Base-by-base conservation (phyloP, 2,888 invertebrate species). In the Chymomyza fuscimana region DNA sequence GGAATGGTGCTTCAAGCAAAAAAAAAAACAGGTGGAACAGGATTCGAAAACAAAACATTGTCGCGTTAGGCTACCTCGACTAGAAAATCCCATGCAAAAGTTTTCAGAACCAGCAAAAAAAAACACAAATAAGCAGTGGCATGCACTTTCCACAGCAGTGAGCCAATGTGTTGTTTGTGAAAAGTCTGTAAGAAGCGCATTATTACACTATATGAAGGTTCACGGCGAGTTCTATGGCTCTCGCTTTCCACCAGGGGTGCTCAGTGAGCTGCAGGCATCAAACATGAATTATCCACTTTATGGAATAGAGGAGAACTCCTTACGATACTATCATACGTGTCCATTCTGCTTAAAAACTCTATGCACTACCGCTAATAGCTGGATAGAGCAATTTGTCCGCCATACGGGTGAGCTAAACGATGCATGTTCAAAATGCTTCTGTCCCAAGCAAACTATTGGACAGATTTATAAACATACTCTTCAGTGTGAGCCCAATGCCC, bases 371-470 rank as follows among this genome's bases (percentile, higher is more conserved):
- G 71, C 73, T 0, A 16, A 56, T 1, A 46, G 71, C 15, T 91
- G 92, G 90, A 59, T 95, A 84, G 95, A 96, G 88, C 97, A 97
- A 85, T 93, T 96, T 52, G 94, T 94, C 29, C 93, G 92, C 61
- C 97, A 97, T 73, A 97, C 96, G 0, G 97, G 97, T 0, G 97
- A 97, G 91, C 95, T 94, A 80, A 93, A 94, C 67, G 94, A 94
- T 72, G 90, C 92, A 25, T 97, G 96, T 89, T 93, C 93, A 0
- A 91, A 92, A 62, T 97, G 96, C 68, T 73, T 73, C 6, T 40
- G 68, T 9, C 70, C 65, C 0, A 36, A 63, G 12, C 70, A 72
- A 65, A 75, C 70, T 5, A 70, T 32, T 19, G 54, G 67, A 15
- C 22, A 69, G 40, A 40, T 86, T 1, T 36, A 46, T 0, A 22